Evolutionary conservation across 2,797 vertebrate species (phyloP), one percentile per base, ranked within the genome.

Genomic region (Aythya fuligula): DNA sequence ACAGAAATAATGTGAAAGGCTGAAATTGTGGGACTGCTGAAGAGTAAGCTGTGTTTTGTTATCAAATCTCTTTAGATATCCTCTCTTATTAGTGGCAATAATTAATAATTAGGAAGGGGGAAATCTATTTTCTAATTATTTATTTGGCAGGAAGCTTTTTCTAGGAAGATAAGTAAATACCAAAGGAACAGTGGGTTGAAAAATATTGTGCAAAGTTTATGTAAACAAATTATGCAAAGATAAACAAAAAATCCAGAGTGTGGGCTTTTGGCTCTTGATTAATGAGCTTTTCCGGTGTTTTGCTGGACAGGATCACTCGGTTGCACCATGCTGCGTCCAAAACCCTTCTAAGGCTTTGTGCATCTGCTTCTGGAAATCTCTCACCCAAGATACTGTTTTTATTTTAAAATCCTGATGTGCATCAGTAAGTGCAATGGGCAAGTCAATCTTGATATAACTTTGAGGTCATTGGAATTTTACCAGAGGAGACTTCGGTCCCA

Each of bases 181-280:
- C 62, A 93, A 77, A 64, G 81, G 47, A 77, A 88, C 30, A 85
- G 51, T 80, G 91, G 51, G 65, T 36, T 97, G 84, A 95, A 93
- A 94, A 96, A 94, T 91, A 86, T 82, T 94, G 56, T 94, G 62
- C 67, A 95, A 94, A 91, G 88, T 96, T 95, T 96, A 87, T 85
- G 67, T 78, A 95, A 96, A 93, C 77, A 93, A 94, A 93, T 88
- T 78, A 96, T 88, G 60, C 9, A 11, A 90, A 90, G 53, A 74
- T 95, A 95, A 94, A 87, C 53, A 86, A 91, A 90, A 84, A 85
- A 92, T 92, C 30, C 39, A 76, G 67, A 92, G 30, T 93, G 47
- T 81, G 47, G 84, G 64, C 67, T 95, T 90, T 77, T 80, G 93
- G 76, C 71, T 95, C 41, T 64, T 93, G 95, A 90, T 94, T 95